phyloP scores from a whole-genome alignment of 2,797 vertebrate species.

The Philypnodon macrostomus region DNA sequence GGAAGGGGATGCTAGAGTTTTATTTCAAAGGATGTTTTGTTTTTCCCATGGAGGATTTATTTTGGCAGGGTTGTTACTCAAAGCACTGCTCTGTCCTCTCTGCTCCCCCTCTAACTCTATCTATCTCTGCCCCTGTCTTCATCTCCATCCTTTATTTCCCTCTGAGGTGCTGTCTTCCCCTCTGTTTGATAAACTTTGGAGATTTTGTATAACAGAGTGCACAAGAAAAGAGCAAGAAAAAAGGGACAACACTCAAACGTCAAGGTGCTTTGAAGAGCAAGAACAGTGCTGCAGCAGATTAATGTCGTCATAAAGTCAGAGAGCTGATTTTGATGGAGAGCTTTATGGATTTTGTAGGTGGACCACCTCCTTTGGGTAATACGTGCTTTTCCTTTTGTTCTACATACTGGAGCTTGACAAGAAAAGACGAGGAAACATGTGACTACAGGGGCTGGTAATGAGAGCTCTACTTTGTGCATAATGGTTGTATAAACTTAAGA shows the following conservation, averaged over 20 bases:
- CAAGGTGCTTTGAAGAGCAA: conserved; percentile 80
- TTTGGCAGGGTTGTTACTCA: conserved; percentile 71
- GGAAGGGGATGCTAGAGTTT: conserved; percentile 65
- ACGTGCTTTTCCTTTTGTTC: conserved; percentile 73
- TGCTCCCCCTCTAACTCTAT: conserved; percentile 62
- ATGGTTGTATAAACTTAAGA: too few relatives aligned
- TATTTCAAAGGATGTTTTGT: conserved; percentile 74
- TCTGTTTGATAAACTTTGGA: conserved; percentile 73
- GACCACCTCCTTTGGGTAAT: conserved; percentile 70
- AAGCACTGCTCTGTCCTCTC: conserved; percentile 61
- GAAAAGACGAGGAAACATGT: conserved; percentile 32
- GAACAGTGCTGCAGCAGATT: conserved; percentile 68
- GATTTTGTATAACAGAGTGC: conserved; percentile 71
- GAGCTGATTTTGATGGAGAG: conserved; percentile 78
- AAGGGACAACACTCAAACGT: conserved; percentile 68
- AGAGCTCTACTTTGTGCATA: conserved; percentile 39
- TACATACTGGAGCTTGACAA: conserved; percentile 58
- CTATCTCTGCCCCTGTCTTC: conserved; percentile 68
- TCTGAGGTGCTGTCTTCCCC: conserved; percentile 52
- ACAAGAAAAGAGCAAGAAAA: conserved; percentile 58
- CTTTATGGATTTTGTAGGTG: conserved; percentile 78
- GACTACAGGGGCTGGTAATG: conserved; percentile 31
- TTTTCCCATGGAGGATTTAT: conserved; percentile 68
- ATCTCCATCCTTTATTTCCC: conserved; percentile 66
- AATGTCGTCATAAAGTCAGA: conserved; percentile 75